Percentiles rank a stretch among this genome's conserved stretches.
Evolutionary conservation across 1,140 invertebrate genomes (phyloP).

Genomic region (Tetraneura akinire): DNA sequence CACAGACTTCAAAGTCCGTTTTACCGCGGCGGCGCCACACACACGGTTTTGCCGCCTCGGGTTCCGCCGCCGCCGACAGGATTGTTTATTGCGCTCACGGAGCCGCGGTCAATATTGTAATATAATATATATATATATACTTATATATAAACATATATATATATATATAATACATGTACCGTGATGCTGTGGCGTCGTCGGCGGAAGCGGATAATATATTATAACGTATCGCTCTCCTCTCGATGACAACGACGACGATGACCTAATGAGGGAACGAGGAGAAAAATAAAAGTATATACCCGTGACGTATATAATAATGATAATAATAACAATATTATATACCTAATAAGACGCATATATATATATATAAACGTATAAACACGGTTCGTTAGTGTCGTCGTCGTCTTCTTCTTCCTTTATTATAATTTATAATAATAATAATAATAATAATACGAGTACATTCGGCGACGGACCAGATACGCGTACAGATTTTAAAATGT

Average conservation of each 20-base stretch:
- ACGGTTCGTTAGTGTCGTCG: slow-evolving; percentile 24
- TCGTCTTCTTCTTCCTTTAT: slow-evolving; percentile 3
- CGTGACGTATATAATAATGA: not conserved
- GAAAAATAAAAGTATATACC: not conserved
- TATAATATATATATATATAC: too few relatives aligned
- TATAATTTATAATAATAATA: not conserved
- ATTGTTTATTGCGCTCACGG: slow-evolving; percentile 38
- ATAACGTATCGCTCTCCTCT: not conserved
- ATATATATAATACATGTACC: too few relatives aligned
- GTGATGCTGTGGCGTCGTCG: not conserved
- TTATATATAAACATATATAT: too few relatives aligned
- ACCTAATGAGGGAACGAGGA: slow-evolving; percentile 16
- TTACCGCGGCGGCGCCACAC: slow-evolving; percentile 25
- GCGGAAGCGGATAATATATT: too few relatives aligned
- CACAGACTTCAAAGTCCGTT: slow-evolving; percentile 19
- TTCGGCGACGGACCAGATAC: not conserved
- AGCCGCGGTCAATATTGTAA: slow-evolving; percentile 15
- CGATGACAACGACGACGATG: too few relatives aligned
- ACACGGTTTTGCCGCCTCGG: slow-evolving; percentile 38
- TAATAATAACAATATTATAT: not conserved
- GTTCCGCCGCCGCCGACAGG: slow-evolving; percentile 40
- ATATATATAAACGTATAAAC: not conserved
- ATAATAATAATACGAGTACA: not conserved
- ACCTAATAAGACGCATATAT: not conserved
- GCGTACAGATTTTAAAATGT: not conserved